Base-by-base conservation (phyloP, 2,113 vertebrate species). In the Trochalopteron elliotii region DNA sequence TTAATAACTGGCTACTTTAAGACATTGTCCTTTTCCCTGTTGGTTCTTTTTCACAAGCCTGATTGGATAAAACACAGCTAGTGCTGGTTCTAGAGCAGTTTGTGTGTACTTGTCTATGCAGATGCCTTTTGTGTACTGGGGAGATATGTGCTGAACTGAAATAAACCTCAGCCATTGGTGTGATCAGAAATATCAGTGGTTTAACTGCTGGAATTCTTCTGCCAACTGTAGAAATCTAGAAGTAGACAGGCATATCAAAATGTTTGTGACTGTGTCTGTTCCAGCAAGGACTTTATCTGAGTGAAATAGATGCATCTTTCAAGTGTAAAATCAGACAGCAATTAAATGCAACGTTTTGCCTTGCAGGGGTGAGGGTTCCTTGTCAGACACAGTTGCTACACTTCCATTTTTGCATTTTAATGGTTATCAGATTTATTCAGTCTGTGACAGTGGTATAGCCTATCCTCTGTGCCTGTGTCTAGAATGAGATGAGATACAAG, bases 361-460 rank as follows among this genome's bases (percentile, higher is more conserved):
- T 92, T 84, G 77, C 84, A 61, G 20, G 40, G 53, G 17, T 63
- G 63, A 55, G 27, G 11, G 15, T 47, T 89, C 68, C 74, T 82
- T 89, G 80, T 94, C 63, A 93, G 61, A 56, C 11, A 60, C 10
- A 56, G 57, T 85, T 83, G 42, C 22, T 90, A 44, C 28, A 9
- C 31, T 91, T 93, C 28, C 5, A 23, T 21, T 83, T 87, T 83
- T 94, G 70, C 59, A 55, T 85, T 78, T 44, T 82, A 89, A 59
- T 87, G 30, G 22, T 79, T 92, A 50, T 80, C 63, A 60, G 14
- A 30, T 78, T 88, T 86, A 23, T 61, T 88, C 55, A 55, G 42
- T 77, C 23, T 70, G 20, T 94, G 57, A 76, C 65, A 69, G 45
- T 56, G 78, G 22, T 75, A 20, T 65, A 64, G 28, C 21, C 44